phyloP scores from a whole-genome alignment of 2,113 vertebrate species.

The Prolemur simus region DNA sequence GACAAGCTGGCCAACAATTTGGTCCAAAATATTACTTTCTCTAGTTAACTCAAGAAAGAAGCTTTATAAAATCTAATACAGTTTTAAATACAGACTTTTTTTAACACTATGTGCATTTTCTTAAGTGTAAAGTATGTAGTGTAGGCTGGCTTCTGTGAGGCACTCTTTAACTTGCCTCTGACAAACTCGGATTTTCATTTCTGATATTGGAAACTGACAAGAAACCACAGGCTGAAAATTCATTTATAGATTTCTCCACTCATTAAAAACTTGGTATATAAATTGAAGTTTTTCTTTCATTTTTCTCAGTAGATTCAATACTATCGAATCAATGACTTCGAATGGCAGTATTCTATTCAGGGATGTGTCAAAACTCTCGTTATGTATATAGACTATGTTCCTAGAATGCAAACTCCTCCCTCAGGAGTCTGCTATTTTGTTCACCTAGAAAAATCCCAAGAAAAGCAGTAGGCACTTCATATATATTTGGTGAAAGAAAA shows the following conservation, averaged over 20 bases:
- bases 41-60: background rate
- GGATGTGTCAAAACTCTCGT: background rate
- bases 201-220: background rate
- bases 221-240: constrained; percentile 16
- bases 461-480: background rate
- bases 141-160: background rate
- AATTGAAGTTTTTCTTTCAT: background rate
- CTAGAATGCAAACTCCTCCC: background rate
- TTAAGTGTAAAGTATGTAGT: background rate
- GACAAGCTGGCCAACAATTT: background rate
- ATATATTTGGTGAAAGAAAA: background rate
- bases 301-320: constrained; percentile 7
- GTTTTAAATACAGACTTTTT: background rate
- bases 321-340: background rate
- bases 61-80: background rate
- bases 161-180: constrained; percentile 32
- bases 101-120: background rate
- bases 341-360: background rate
- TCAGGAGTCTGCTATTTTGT: background rate
- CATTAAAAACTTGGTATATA: constrained; percentile 10
- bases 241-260: background rate
- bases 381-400: background rate
- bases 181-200: constrained; percentile 25
- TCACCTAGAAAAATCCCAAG: background rate
- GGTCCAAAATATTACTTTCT: background rate